These are phyloP conservation scores for Eulemur rubriventer DNA, from an alignment of 2,797 vertebrate species.

Conservation along the genomic window DNA sequence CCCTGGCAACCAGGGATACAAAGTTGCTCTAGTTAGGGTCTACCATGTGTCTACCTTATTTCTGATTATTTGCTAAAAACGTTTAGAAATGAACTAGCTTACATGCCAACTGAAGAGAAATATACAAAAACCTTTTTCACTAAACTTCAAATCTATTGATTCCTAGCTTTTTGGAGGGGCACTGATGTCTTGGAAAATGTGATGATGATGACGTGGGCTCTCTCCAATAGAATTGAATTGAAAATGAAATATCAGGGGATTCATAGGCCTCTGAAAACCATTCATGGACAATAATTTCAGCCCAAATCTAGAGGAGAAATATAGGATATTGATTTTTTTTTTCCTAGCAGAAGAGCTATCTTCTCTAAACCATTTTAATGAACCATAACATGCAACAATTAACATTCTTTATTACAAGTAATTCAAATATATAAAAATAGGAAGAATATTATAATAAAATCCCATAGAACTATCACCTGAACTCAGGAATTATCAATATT, in stretches of 20 bases:
- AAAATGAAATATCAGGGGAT: constrained; percentile 1
- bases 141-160: neutral
- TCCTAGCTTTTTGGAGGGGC: neutral
- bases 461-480: neutral
- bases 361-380: neutral
- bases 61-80: constrained; percentile 38
- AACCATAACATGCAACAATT: neutral
- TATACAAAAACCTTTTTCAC: neutral
- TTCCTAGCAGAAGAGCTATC: neutral
- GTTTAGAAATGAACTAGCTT: neutral
- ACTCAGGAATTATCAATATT: neutral
- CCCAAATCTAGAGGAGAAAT: neutral
- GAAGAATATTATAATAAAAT: neutral
- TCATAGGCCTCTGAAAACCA: neutral
- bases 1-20: neutral
- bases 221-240: neutral
- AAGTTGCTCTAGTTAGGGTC: neutral
- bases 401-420: neutral
- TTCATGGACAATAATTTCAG: neutral
- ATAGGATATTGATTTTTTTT: neutral
- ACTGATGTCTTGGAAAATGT: neutral
- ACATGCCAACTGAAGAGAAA: neutral
- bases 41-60: neutral
- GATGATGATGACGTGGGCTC: neutral
- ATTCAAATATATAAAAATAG: neutral